Conservation (phyloP, 1,140 invertebrate genomes). For the Zaprionus taronus region DNA sequence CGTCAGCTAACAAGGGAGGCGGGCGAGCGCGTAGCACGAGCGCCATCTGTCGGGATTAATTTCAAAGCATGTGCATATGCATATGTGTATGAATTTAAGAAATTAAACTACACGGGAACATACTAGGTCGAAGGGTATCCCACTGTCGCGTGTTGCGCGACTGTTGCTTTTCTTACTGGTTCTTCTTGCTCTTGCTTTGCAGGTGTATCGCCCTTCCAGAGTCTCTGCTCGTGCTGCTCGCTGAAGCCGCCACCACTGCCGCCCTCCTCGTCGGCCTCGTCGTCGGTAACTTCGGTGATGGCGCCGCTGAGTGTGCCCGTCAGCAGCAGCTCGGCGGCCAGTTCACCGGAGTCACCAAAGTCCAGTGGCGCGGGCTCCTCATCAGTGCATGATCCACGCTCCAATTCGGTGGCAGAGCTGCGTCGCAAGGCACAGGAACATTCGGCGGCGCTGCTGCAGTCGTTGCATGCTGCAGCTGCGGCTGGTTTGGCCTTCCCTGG, state of each 20-base stretch:
- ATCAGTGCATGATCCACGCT: constrained; percentile 86
- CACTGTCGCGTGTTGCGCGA: no score
- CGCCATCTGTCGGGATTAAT: no score
- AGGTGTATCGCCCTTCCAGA: constrained; percentile 87
- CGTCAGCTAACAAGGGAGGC: no score
- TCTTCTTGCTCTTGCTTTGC: constrained; percentile 15
- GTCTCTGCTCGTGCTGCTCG: constrained; percentile 91
- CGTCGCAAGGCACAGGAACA: constrained; percentile 95
- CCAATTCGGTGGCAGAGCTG: constrained; percentile 93
- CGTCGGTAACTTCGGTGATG: constrained; percentile 54
- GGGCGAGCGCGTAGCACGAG: no score
- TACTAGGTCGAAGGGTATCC: no score
- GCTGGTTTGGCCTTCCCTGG: constrained; percentile 84
- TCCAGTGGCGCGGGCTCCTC: constrained; percentile 27
- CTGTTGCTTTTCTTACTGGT: no score
- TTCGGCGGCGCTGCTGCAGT: constrained; percentile 92
- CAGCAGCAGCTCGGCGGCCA: constrained; percentile 72
- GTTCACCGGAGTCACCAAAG: constrained; percentile 83
- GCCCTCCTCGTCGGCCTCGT: constrained; percentile 40
- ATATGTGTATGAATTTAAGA: no score
- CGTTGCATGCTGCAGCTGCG: constrained; percentile 87
- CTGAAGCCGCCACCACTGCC: constrained; percentile 86
- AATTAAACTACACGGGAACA: no score
- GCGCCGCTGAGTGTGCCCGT: constrained; percentile 77
- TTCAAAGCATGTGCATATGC: no score